Conservation (phyloP, 2,888 invertebrate species). For the Odontomyia ornata region DNA sequence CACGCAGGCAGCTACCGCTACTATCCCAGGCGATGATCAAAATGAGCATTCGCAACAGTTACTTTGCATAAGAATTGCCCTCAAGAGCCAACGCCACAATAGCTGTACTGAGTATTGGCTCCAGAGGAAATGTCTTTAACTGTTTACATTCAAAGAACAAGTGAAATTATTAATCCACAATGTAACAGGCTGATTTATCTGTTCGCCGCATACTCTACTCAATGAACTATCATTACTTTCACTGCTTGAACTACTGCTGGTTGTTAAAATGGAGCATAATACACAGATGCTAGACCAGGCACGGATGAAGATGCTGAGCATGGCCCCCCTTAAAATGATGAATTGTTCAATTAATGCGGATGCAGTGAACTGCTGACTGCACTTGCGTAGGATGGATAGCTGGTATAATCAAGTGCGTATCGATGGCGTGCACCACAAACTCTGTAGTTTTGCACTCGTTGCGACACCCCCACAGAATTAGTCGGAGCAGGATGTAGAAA, state of each 20-base stretch:
- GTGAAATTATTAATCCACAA: slow-evolving; percentile 63
- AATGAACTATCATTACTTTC: neutral
- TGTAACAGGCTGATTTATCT: slow-evolving; percentile 54
- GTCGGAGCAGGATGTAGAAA: neutral
- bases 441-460: neutral
- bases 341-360: neutral
- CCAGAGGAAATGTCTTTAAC: slow-evolving; percentile 59
- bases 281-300: neutral
- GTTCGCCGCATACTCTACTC: neutral
- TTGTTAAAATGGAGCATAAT: no score
- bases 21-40: slow-evolving; percentile 53
- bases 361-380: no score
- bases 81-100: slow-evolving; percentile 61
- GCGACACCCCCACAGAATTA: neutral
- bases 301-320: neutral
- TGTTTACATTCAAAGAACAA: slow-evolving; percentile 61
- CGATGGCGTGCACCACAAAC: neutral
- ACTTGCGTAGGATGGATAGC: neutral
- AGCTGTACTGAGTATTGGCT: slow-evolving; percentile 62
- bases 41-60: slow-evolving; percentile 63
- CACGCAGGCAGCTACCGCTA: no score
- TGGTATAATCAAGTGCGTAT: slow-evolving; percentile 23
- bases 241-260: neutral
- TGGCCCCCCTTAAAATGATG: slow-evolving; percentile 5
- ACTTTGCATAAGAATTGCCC: slow-evolving; percentile 64